These are phyloP conservation scores for Archaeoteleia sp. DNA, from an alignment of 2,888 invertebrate genomes.

Conservation along the genomic window DNA sequence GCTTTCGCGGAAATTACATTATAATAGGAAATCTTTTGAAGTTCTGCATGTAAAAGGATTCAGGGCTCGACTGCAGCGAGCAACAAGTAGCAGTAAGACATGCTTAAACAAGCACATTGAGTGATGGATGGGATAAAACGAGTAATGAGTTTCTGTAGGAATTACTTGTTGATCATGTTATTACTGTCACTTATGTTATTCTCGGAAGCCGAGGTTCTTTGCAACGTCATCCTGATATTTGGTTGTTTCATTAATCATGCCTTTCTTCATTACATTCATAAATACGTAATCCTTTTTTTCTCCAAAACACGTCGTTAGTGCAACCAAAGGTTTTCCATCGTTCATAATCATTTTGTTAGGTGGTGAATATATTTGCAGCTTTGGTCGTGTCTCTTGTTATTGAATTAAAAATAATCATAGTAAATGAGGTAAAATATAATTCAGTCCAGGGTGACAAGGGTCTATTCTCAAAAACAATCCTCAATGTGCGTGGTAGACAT, in stretches of 20 bases:
- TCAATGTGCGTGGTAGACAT: constrained; percentile 14
- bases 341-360: no score
- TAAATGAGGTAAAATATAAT: constrained; percentile 6
- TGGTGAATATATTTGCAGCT: no score
- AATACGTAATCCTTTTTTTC: not conserved
- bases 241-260: not conserved
- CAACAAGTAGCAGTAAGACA: constrained; percentile 45
- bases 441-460: constrained; percentile 8
- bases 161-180: constrained; percentile 39
- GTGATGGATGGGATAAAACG: constrained; percentile 44
- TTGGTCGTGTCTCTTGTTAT: no score
- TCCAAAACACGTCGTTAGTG: no score
- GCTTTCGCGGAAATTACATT: constrained; percentile 4
- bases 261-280: not conserved
- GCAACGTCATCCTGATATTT: constrained; percentile 5
- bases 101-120: constrained; percentile 40
- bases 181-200: constrained; percentile 11
- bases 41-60: constrained; percentile 29
- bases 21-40: constrained; percentile 23
- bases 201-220: constrained; percentile 1
- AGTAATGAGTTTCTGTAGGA: constrained; percentile 34
- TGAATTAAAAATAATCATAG: not conserved
- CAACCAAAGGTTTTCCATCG: no score
- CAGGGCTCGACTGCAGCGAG: constrained; percentile 10
- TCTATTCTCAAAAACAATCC: constrained; percentile 34